Evolutionary conservation across 2,888 invertebrate genomes (phyloP).

Genomic region (Cosmia pyralina): DNA sequence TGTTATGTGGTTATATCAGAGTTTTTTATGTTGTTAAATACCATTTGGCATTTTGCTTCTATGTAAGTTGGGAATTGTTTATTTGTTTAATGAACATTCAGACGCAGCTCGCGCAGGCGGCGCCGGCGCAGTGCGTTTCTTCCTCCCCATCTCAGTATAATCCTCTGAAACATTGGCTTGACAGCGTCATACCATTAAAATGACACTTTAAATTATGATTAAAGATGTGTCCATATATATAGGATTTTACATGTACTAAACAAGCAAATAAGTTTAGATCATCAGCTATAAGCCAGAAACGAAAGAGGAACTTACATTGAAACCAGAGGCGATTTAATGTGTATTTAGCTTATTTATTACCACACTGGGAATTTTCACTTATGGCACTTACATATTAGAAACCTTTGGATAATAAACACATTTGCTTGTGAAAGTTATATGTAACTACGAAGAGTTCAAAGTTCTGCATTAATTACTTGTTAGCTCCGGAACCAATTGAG

Average conservation of each 20-base stretch:
- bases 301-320: conserved; percentile 4
- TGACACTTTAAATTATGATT: background rate
- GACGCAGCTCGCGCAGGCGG: no score
- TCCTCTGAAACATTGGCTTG: background rate
- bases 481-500: conserved; percentile 54
- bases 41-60: background rate
- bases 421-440: conserved; percentile 50
- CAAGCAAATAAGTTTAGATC: conserved; percentile 9
- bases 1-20: background rate
- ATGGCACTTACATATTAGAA: conserved; percentile 21
- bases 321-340: conserved; percentile 2
- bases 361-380: conserved; percentile 16
- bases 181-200: background rate
- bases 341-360: conserved; percentile 30
- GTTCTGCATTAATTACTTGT: conserved; percentile 55
- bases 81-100: background rate
- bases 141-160: background rate
- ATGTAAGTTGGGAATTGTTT: background rate
- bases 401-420: conserved; percentile 26
- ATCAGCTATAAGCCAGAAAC: conserved; percentile 1
- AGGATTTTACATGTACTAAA: background rate
- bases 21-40: background rate
- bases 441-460: conserved; percentile 47
- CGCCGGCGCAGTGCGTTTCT: background rate
- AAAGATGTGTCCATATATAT: background rate